Evolutionary conservation across 2,113 vertebrate genomes (phyloP).

Genomic region (Tenrec ecaudatus): DNA sequence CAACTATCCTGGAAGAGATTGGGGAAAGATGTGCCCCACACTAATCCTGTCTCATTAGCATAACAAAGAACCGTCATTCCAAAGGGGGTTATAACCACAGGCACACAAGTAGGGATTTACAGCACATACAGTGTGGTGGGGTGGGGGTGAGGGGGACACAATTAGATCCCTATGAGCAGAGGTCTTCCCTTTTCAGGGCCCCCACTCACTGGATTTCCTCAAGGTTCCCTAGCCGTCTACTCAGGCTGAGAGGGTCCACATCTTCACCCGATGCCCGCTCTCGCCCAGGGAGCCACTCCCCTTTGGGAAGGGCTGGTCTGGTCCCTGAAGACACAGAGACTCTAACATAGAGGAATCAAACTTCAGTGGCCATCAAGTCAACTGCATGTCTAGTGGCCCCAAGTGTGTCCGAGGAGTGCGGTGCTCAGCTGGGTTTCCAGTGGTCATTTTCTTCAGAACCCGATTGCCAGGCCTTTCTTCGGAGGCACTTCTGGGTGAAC

Average conservation of each 20-base stretch:
- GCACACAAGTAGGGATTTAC: neutral
- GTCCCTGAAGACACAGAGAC: neutral
- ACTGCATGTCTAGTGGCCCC: neutral
- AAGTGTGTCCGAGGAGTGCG: neutral
- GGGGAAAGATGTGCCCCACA: neutral
- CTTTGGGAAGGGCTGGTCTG: neutral
- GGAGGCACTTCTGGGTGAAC: neutral
- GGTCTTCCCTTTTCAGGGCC: neutral
- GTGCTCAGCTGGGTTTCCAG: neutral
- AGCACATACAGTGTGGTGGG: neutral
- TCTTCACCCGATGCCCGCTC: neutral
- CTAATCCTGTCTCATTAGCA: neutral
- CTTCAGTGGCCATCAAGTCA: neutral
- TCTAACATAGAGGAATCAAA: neutral
- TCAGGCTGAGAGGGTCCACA: neutral
- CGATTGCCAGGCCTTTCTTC: neutral
- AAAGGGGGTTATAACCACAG: neutral
- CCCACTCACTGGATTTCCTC: neutral
- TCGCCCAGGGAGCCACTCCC: neutral
- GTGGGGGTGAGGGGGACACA: neutral
- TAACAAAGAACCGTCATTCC: neutral
- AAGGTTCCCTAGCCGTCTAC: neutral
- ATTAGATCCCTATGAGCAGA: neutral
- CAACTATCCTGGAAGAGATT: neutral
- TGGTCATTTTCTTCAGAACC: neutral